Percentiles rank a stretch among this genome's conserved stretches.
Evolutionary conservation across 2,888 invertebrate genomes (phyloP).

Genomic region (Biston stratarius): DNA sequence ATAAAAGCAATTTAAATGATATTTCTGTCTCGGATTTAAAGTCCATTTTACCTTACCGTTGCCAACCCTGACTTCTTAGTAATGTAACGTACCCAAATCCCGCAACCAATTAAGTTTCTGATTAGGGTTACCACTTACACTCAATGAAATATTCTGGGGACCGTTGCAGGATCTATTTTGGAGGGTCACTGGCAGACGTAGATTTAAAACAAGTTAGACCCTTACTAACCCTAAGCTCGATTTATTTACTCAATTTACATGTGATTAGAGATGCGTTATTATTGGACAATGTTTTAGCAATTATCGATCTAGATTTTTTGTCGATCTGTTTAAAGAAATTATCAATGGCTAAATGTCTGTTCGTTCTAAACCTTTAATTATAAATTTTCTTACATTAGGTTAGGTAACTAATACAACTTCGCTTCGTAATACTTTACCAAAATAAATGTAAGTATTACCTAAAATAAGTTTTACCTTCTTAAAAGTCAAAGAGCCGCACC

Average conservation of each 20-base stretch:
- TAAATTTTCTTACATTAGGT: too few relatives aligned
- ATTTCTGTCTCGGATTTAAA: background rate
- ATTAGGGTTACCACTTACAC: slow-evolving; percentile 31
- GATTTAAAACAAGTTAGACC: slow-evolving; percentile 20
- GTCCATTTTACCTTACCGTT: background rate
- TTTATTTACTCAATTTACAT: background rate
- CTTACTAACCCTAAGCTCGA: background rate
- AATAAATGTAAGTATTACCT: too few relatives aligned
- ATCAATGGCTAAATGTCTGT: background rate
- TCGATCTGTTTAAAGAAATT: too few relatives aligned
- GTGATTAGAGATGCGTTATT: background rate
- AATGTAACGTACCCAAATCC: slow-evolving; percentile 26
- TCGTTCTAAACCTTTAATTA: too few relatives aligned
- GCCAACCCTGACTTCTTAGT: slow-evolving; percentile 18
- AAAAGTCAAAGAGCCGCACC: too few relatives aligned
- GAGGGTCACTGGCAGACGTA: slow-evolving; percentile 13
- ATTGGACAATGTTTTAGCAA: too few relatives aligned
- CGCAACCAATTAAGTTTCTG: slow-evolving; percentile 35
- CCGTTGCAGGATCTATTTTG: slow-evolving; percentile 27
- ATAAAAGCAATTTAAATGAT: background rate
- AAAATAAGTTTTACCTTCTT: too few relatives aligned
- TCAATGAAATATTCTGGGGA: slow-evolving; percentile 38
- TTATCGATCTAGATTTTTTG: too few relatives aligned
- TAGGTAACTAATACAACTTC: too few relatives aligned
- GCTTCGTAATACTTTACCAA: too few relatives aligned